Percentiles rank a stretch among this genome's conserved stretches.
Conservation (phyloP, 2,888 invertebrate genomes). For the Lasioglossum vierecki region DNA sequence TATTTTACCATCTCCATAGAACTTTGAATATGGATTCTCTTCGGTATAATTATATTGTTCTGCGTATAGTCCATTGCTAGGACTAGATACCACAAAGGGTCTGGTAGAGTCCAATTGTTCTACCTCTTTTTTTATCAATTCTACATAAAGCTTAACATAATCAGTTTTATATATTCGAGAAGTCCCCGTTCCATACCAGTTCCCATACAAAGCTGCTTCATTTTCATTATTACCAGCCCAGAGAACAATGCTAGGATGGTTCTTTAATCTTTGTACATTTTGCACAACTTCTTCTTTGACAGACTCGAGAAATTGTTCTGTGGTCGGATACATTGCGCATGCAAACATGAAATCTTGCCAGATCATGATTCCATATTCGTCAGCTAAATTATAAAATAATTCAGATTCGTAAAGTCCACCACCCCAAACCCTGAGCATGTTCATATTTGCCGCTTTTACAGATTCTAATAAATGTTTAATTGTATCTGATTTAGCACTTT, state of each 20-base stretch:
- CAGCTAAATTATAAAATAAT: slow-evolving; percentile 94
- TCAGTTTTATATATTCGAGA: slow-evolving; percentile 88
- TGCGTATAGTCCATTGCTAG: slow-evolving; percentile 92
- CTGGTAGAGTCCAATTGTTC: slow-evolving; percentile 87
- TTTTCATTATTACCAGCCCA: slow-evolving; percentile 99
- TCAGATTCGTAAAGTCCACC: slow-evolving; percentile 98
- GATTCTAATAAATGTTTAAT: slow-evolving; percentile 88
- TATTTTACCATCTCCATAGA: slow-evolving; percentile 92
- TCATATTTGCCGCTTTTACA: slow-evolving; percentile 92
- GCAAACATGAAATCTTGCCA: slow-evolving; percentile 99
- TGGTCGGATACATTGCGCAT: slow-evolving; percentile 96
- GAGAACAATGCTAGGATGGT: slow-evolving; percentile 94
- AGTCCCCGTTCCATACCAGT: slow-evolving; percentile 89
- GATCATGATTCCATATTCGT: slow-evolving; percentile 94
- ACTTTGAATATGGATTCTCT: slow-evolving; percentile 89
- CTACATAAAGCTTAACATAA: slow-evolving; percentile 93
- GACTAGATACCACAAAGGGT: slow-evolving; percentile 94
- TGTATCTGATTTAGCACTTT: slow-evolving; percentile 85
- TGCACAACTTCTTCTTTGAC: slow-evolving; percentile 92
- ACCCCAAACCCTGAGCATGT: slow-evolving; percentile 98
- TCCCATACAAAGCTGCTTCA: slow-evolving; percentile 92
- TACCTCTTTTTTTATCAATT: slow-evolving; percentile 89
- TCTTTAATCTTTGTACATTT: slow-evolving; percentile 92
- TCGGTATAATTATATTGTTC: slow-evolving; percentile 92
- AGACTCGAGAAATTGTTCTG: slow-evolving; percentile 88